Conservation (phyloP, 2,113 vertebrate genomes). For the Erinaceus europaeus region DNA sequence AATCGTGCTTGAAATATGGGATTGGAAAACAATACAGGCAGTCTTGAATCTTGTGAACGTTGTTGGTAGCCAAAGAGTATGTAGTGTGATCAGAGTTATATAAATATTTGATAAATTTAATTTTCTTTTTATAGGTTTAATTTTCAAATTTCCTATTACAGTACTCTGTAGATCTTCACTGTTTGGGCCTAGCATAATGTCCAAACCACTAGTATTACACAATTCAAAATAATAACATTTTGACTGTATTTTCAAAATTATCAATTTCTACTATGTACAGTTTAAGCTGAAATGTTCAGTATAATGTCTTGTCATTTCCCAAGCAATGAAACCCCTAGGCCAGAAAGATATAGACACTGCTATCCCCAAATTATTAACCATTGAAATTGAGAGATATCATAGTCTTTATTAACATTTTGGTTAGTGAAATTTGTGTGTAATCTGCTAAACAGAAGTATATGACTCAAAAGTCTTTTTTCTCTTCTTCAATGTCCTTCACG, state of each 20-base stretch:
- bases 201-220: not conserved
- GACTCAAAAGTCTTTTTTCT: too few species aligned
- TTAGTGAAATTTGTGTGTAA: too few species aligned
- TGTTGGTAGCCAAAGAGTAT: not conserved
- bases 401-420: too few species aligned
- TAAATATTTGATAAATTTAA: not conserved
- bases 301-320: not conserved
- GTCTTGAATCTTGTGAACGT: constrained; percentile 2
- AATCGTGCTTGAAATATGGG: not conserved
- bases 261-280: not conserved
- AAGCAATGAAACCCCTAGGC: too few species aligned
- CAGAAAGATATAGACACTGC: too few species aligned
- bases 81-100: not conserved
- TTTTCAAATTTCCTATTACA: not conserved
- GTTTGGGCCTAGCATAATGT: not conserved
- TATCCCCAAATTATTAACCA: too few species aligned
- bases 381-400: too few species aligned
- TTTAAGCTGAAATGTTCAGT: not conserved
- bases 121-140: not conserved
- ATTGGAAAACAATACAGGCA: not conserved
- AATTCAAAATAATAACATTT: constrained; percentile 12
- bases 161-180: not conserved
- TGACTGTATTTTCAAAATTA: not conserved
- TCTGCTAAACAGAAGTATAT: too few species aligned
- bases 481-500: too few species aligned